A percentile compares a stretch with the other conserved stretches of the same genome.
Evolutionary conservation across 2,888 invertebrate genomes (phyloP).

Genomic region (Salpingus planirostris): DNA sequence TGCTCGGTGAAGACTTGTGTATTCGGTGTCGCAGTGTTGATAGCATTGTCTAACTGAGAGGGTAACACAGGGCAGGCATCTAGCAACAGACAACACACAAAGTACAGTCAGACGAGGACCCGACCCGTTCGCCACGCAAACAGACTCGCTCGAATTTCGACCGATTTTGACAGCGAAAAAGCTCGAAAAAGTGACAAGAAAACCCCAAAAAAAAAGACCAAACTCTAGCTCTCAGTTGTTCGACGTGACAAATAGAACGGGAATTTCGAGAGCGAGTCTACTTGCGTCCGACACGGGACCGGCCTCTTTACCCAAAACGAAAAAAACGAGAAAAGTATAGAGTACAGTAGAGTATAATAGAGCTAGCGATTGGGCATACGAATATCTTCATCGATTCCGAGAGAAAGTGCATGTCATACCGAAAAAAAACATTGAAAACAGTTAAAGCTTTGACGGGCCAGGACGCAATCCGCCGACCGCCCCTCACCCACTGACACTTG

Average conservation of each 20-base stretch:
- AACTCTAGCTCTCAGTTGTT: too few species aligned
- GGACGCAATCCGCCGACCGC: too few species aligned
- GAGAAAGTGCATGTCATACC: conserved; percentile 35
- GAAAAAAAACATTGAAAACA: conserved; percentile 35
- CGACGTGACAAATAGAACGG: too few species aligned
- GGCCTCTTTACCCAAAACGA: too few species aligned
- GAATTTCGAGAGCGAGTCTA: conserved; percentile 18
- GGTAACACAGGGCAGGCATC: conserved; percentile 85
- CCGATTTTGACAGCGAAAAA: background rate
- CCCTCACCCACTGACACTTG: too few species aligned
- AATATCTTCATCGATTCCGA: conserved; percentile 13
- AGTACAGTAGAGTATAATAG: conserved; percentile 35
- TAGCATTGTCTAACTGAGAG: conserved; percentile 82
- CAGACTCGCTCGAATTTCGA: conserved; percentile 18
- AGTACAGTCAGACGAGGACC: conserved; percentile 49
- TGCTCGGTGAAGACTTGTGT: conserved; percentile 43
- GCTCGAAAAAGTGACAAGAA: background rate
- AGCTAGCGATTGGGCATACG: conserved; percentile 33
- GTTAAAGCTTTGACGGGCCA: conserved; percentile 30
- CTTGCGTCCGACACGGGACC: conserved; percentile 32
- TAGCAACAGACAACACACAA: conserved; percentile 90
- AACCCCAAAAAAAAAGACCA: background rate
- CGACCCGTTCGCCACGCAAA: conserved; percentile 30
- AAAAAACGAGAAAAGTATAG: too few species aligned
- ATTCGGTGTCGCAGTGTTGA: conserved; percentile 54